Evolutionary conservation across 2,797 vertebrate species (phyloP), one percentile per base, ranked within the genome.

Genomic region (Hoplostethus atlanticus): DNA sequence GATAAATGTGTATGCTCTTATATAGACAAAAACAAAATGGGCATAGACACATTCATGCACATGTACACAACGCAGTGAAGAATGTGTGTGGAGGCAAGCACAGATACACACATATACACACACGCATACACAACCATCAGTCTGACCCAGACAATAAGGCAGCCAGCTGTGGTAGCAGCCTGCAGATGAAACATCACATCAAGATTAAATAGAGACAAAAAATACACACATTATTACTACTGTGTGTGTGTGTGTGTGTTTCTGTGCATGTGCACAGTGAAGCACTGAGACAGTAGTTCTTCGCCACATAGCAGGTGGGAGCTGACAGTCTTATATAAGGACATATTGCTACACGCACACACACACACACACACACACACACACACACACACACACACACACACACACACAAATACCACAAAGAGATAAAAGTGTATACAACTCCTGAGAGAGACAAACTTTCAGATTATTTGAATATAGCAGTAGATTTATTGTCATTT

Each of bases 121-220:
- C 47, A 16, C 36, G 93, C 94, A 92, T 94, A 92, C 93, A 96
- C 92, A 95, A 95, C 94, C 96, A 96, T 96, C 95, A 96, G 95
- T 80, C 69, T 89, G 78, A 94, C 95, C 95, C 96, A 96, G 96
- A 98, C 96, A 97, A 97, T 97, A 97, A 97, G 96, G 95, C 80
- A 96, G 95, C 94, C 92, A 78, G 95, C 95, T 96, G 94, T 96
- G 97, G 97, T 96, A 96, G 96, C 96, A 95, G 97, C 94, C 96
- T 96, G 95, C 95, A 96, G 96, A 99, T 97, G 96, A 98, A 97
- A 96, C 95, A 93, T 92, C 94, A 95, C 96, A 98, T 97, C 96
- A 97, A 97, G 95, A 97, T 96, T 83, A 87, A 85, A 86, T 62
- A 79, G 77, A 84, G 68, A 79, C 63, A 80, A 57, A 77, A 96